Conservation (phyloP, 2,113 vertebrate genomes). For the Morone saxatilis region DNA sequence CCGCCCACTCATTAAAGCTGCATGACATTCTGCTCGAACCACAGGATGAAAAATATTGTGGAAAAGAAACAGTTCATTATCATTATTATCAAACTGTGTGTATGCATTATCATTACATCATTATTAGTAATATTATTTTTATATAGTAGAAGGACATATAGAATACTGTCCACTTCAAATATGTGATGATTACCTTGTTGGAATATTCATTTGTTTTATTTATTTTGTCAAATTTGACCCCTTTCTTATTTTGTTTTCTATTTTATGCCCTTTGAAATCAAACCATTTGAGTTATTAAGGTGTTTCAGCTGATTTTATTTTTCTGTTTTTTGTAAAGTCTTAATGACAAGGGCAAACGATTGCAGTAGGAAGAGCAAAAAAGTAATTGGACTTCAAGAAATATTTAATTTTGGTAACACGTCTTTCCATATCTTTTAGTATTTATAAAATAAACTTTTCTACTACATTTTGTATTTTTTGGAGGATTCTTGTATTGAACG, state of each 20-base stretch:
- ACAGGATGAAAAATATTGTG: constrained; percentile 52
- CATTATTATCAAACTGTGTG: constrained; percentile 27
- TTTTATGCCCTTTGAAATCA: neutral
- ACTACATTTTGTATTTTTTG: neutral
- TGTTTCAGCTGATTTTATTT: neutral
- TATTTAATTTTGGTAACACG: neutral
- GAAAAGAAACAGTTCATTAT: constrained; percentile 64
- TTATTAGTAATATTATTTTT: too few species aligned
- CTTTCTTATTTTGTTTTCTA: neutral
- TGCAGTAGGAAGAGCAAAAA: neutral
- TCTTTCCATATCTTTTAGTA: neutral
- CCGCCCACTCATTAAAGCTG: constrained; percentile 65
- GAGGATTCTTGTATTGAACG: neutral
- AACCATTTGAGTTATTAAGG: neutral
- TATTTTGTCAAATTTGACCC: neutral
- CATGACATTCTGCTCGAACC: constrained; percentile 61
- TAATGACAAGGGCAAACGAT: neutral
- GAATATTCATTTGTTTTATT: neutral
- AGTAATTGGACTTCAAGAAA: neutral
- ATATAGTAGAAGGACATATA: neutral
- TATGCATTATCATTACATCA: neutral
- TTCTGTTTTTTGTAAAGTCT: neutral
- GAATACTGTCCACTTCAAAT: neutral
- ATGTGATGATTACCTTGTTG: neutral
- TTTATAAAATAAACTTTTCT: neutral